Conservation (phyloP, 2,797 vertebrate genomes). For the Enteromius treurensis region DNA sequence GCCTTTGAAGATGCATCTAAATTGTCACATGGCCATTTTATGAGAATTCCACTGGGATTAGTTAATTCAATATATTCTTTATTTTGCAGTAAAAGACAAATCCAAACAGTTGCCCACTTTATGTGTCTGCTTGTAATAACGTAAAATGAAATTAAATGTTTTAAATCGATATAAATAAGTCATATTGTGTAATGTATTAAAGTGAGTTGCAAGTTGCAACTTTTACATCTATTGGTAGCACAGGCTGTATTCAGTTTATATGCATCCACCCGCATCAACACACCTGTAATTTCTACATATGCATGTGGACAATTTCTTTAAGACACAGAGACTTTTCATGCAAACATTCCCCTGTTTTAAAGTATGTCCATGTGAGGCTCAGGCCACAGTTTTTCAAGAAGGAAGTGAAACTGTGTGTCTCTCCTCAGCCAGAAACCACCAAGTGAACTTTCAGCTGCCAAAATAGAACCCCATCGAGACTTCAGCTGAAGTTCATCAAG, state of each 20-base stretch:
- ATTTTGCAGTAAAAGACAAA: constrained; percentile 4
- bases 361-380: constrained; percentile 17
- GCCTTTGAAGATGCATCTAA: constrained; percentile 34
- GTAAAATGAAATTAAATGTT: not conserved
- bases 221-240: not conserved
- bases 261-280: constrained; percentile 1
- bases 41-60: constrained; percentile 16
- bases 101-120: not conserved
- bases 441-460: constrained; percentile 44
- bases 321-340: constrained; percentile 10
- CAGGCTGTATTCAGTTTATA: constrained; percentile 1
- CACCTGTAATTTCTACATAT: not conserved
- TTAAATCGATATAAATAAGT: not conserved
- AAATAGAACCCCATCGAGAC: constrained; percentile 41
- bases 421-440: constrained; percentile 27
- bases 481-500: constrained; percentile 27
- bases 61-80: constrained; percentile 20
- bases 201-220: not conserved
- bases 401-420: constrained; percentile 42
- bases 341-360: not conserved
- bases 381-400: constrained; percentile 16
- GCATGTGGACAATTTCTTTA: not conserved
- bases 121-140: not conserved
- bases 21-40: constrained; percentile 9
- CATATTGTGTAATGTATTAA: not conserved